These are phyloP conservation scores for Cairina moschata DNA, from an alignment of 2,113 vertebrate species.

Conservation along the genomic window DNA sequence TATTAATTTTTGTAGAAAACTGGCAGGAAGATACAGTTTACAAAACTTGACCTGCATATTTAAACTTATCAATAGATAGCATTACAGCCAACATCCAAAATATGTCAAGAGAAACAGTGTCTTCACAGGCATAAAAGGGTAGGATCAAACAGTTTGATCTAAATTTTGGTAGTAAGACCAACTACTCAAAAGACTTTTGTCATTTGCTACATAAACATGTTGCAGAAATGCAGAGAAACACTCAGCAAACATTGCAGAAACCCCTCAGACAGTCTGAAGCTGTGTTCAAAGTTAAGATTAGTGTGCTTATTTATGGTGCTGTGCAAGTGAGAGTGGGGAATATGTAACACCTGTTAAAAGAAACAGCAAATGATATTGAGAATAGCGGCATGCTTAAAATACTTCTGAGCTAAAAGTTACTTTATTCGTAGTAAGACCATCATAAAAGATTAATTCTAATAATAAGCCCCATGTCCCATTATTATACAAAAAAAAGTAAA, in stretches of 20 bases:
- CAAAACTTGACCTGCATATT: slow-evolving; percentile 18
- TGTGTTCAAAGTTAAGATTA: neutral
- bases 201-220: neutral
- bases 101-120: neutral
- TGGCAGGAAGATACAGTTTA: slow-evolving; percentile 4
- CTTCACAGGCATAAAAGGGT: neutral
- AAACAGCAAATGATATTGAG: neutral
- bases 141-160: neutral
- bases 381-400: slow-evolving; percentile 6
- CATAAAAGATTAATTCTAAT: slow-evolving; percentile 47
- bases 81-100: slow-evolving; percentile 25
- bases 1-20: neutral
- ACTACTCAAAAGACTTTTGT: slow-evolving; percentile 22
- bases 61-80: slow-evolving; percentile 24
- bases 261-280: neutral
- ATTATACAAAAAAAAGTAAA: slow-evolving; percentile 14
- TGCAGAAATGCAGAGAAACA: neutral
- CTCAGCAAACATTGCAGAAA: neutral
- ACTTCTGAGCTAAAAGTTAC: neutral
- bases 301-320: slow-evolving; percentile 10
- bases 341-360: neutral
- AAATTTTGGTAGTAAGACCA: slow-evolving; percentile 17
- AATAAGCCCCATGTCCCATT: slow-evolving; percentile 34
- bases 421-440: slow-evolving; percentile 35
- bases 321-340: neutral